Evolutionary conservation across 1,140 invertebrate genomes (phyloP).

Genomic region (Arctopsyche grandis): DNA sequence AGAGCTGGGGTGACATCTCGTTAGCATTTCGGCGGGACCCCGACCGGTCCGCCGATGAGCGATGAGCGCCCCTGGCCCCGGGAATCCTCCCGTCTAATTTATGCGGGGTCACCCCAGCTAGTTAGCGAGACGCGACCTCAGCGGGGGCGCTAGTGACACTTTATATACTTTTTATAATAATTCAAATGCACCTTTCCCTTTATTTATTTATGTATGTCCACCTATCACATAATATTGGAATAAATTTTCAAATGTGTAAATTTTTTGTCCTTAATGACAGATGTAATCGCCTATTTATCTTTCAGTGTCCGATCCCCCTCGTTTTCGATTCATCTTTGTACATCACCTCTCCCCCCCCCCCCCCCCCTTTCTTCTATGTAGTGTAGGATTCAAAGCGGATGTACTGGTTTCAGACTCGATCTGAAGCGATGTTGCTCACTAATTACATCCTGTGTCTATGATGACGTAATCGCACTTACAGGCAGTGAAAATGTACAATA

Average conservation of each 20-base stretch:
- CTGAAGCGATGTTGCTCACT: conserved; percentile 2
- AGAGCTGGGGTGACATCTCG: neutral
- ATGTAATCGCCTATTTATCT: conserved; percentile 41
- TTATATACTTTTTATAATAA: conserved; percentile 19
- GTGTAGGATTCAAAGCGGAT: too few relatives aligned
- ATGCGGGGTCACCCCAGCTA: conserved; percentile 12
- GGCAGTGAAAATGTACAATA: too few relatives aligned
- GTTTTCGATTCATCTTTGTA: conserved; percentile 26
- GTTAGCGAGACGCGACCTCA: neutral
- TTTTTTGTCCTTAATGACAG: conserved; percentile 21
- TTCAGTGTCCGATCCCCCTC: conserved; percentile 13
- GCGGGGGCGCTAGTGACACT: conserved; percentile 1
- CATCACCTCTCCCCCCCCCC: conserved; percentile 23
- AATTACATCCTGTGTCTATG: neutral
- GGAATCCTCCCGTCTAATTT: neutral
- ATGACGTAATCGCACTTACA: too few relatives aligned
- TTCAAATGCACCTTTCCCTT: neutral
- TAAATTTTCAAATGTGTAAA: too few relatives aligned
- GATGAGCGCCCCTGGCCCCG: conserved; percentile 9
- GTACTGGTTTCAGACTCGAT: conserved; percentile 15
- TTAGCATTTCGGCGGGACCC: neutral
- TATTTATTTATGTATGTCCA: neutral
- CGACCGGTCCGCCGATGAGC: conserved; percentile 7
- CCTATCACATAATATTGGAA: too few relatives aligned
- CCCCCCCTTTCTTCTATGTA: neutral